Evolutionary conservation across 2,113 vertebrate species (phyloP), one percentile per base, ranked within the genome.

Genomic region (Xenopus borealis): DNA sequence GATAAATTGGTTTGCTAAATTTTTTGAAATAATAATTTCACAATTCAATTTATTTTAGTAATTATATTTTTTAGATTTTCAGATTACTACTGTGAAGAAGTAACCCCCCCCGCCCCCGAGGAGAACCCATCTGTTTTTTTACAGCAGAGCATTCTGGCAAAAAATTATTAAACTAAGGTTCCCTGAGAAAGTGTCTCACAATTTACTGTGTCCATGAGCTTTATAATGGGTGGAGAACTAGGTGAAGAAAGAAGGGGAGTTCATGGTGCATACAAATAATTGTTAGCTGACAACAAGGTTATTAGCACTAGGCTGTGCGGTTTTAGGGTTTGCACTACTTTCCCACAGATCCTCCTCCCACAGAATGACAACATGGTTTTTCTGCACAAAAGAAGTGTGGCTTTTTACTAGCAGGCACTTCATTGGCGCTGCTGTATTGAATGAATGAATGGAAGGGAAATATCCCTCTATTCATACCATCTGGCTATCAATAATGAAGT

Each of bases 381-480:
- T 64, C 3, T 70, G 72, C 61, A 88, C 87, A 90, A 83, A 82
- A 79, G 89, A 88, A 87, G 90, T 79, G 90, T 89, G 90, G 89
- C 89, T 79, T 78, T 80, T 78, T 71, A 81, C 83, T 79, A 86
- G 85, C 81, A 69, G 66, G 50, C 0, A 79, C 84, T 87, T 91
- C 90, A 90, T 88, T 86, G 86, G 86, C 45, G 82, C 83, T 83
- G 79, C 81, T 83, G 88, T 89, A 85, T 83, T 85, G 83, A 87
- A 87, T 89, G 83, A 87, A 87, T 89, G 85, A 82, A 83, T 78
- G 83, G 64, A 85, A 83, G 74, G 66, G 83, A 85, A 82, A 86
- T 79, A 85, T 88, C 91, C 90, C 33, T 40, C 33, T 40, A 89
- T 87, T 89, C 89, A 90, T 89, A 85, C 91, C 91, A 92, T 92